Evolutionary conservation across 2,797 vertebrate genomes (phyloP), one percentile per base, ranked within the genome.

Genomic region (Gymnodraco acuticeps): DNA sequence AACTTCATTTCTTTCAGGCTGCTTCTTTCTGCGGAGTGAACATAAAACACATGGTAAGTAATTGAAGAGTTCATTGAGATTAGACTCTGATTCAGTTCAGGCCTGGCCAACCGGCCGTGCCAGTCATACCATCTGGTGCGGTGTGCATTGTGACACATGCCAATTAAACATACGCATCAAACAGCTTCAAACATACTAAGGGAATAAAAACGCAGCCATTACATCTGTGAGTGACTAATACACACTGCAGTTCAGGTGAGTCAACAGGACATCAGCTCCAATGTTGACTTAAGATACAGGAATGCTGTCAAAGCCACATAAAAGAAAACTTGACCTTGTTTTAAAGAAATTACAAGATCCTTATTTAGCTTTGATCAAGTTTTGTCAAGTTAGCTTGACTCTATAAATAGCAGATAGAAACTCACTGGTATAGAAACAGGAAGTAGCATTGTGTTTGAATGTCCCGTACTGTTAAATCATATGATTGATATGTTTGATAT

Each of bases 1-100:
- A 0, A 86, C 83, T 3, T 84, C 93, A 65, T 92, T 92, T 0
- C 65, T 10, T 0, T 86, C 86, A 0, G 61, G 33, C 4, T 15
- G 1, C 68, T 91, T 93, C 70, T 93, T 93, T 20, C 93, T 94
- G 84, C 2, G 0, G 47, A 53, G 27, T 2, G n/a, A 73, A 52
- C 46, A 56, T 69, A 45, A 51, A 41, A 60, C 3, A 51, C 3
- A 58, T 0, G 27, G 10, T 10, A 1, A 27, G 17, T 71, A 38
- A 50, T 6, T 10, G 3, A 46, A 17, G 23, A 16, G n/a, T 14
- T 56, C 16, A n/a, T 17, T 7, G 31, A 23, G 8, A n/a, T 56
- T 3, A 10, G 17, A 1, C 11, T 10, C 27, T 48, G 68, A 66
- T 38, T 80, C 59, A 78, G 33, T 20, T 55, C 20, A 63, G 47